Percentiles rank a stretch among this genome's conserved stretches.
phyloP scores from a whole-genome alignment of 2,888 invertebrate genomes.

The Sarcophaga subvicina region DNA sequence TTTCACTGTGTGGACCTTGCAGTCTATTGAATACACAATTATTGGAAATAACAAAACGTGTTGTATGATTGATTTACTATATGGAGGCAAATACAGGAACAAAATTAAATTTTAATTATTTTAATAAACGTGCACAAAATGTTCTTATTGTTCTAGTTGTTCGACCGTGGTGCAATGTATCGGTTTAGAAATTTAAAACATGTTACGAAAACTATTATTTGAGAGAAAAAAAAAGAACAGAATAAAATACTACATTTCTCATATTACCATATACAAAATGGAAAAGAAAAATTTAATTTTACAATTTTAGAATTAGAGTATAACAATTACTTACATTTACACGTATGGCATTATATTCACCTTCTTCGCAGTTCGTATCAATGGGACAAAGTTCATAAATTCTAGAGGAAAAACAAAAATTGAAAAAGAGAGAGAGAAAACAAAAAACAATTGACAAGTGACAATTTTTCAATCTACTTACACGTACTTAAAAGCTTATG shows the following conservation, averaged over 20 bases:
- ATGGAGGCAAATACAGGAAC: not conserved
- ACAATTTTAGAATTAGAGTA: constrained; percentile 50
- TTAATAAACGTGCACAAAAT: not conserved
- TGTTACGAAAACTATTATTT: constrained; percentile 47
- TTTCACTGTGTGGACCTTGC: constrained; percentile 26
- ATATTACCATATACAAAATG: constrained; percentile 30
- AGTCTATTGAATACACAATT: not conserved
- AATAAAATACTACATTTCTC: constrained; percentile 42
- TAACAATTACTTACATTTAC: constrained; percentile 77
- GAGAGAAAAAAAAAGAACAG: constrained; percentile 1
- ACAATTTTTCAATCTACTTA: constrained; percentile 65
- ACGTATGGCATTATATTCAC: constrained; percentile 80
- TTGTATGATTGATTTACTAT: constrained; percentile 33
- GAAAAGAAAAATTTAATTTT: not conserved
- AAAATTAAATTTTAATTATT: not conserved
- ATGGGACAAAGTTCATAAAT: constrained; percentile 80
- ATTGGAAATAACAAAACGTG: constrained; percentile 40
- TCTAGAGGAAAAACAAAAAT: constrained; percentile 71
- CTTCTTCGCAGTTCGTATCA: constrained; percentile 79
- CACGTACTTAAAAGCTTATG: constrained; percentile 66
- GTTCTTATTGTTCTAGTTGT: not conserved
- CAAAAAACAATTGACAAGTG: constrained; percentile 61
- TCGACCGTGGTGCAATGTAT: not conserved
- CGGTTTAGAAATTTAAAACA: constrained; percentile 38
- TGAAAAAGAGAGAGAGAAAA: constrained; percentile 16